phyloP scores from a whole-genome alignment of 2,888 invertebrate genomes.

The Sminthurides aquaticus region DNA sequence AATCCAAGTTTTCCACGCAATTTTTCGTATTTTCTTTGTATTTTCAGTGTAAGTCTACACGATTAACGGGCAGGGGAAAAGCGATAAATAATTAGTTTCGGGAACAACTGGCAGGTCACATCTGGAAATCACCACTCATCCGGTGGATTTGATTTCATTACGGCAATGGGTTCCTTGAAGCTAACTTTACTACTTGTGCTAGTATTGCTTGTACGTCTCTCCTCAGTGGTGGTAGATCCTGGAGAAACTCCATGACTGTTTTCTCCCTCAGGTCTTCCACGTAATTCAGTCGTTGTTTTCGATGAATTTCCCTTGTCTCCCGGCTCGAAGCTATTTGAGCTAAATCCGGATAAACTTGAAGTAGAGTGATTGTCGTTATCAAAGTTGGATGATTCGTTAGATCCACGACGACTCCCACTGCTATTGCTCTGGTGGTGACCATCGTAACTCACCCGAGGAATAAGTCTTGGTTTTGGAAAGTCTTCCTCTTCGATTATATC shows the following conservation, averaged over 20 bases:
- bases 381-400: slow-evolving; percentile 12
- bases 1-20: background rate
- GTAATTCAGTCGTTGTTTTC: background rate
- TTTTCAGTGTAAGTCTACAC: background rate
- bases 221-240: background rate
- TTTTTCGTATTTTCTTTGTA: background rate
- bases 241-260: background rate
- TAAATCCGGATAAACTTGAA: slow-evolving; percentile 14
- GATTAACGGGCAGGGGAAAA: background rate
- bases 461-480: slow-evolving; percentile 10
- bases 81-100: background rate
- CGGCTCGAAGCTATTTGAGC: slow-evolving; percentile 11
- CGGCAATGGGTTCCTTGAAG: background rate
- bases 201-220: background rate
- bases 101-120: background rate
- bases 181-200: background rate
- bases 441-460: slow-evolving; percentile 19
- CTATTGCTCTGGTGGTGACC: slow-evolving; percentile 13
- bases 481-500: background rate
- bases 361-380: slow-evolving; percentile 15
- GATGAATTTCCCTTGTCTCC: background rate
- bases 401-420: slow-evolving; percentile 17
- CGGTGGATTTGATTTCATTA: no score
- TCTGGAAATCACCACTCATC: background rate
- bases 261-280: background rate